Base-by-base conservation (phyloP, 2,888 invertebrate genomes). In the Coleophora flavipennella region DNA sequence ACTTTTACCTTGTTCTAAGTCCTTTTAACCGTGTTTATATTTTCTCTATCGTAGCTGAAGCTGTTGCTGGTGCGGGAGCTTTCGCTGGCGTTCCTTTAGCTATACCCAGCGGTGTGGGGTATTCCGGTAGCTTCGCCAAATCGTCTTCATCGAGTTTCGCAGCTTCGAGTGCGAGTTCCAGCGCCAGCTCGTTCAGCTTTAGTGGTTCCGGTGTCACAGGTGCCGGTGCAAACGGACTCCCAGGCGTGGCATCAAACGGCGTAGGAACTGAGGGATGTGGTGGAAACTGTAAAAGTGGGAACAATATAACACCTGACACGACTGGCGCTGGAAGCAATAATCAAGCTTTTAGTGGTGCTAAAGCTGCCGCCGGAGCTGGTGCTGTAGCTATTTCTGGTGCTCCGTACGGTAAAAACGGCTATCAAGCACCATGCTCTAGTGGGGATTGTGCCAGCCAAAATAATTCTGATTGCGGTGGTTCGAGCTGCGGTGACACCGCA, bases 41-140 rank as follows among this genome's bases (percentile, higher is more conserved):
- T 43, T 12, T 48, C 46, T 50, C 46, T 20, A 38, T 64, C 62
- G 40, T 58, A 71, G 80, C 78, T 43, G 67, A 62, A 36, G 65
- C 75, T 36, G 57, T 55, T 44, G 73, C 79, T 25, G 55, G 53
- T 25, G 65, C 77, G 12, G 69, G 70, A 2, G 61, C 67, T 3
- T 70, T 64, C 43, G 59, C 58, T 36, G 66, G 59, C 3, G 38
- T 67, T 25, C 72, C 77, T n/a, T 40, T 65, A 6, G 53, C 57
- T 38, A 53, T 65, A 37, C 66, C 75, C 2, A 57, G 55, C 41
- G 67, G 66, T 25, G 48, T 55, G 4, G 79, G 72, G 53, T 73
- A 60, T 71, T 67, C 81, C 46, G 75, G 88, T 64, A 77, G 80
- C 62, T 70, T 74, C 62, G 63, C 86, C 26, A 68, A 80, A 50